Evolutionary conservation across 2,113 vertebrate species (phyloP).

Genomic region (Mastomys natalensis): DNA sequence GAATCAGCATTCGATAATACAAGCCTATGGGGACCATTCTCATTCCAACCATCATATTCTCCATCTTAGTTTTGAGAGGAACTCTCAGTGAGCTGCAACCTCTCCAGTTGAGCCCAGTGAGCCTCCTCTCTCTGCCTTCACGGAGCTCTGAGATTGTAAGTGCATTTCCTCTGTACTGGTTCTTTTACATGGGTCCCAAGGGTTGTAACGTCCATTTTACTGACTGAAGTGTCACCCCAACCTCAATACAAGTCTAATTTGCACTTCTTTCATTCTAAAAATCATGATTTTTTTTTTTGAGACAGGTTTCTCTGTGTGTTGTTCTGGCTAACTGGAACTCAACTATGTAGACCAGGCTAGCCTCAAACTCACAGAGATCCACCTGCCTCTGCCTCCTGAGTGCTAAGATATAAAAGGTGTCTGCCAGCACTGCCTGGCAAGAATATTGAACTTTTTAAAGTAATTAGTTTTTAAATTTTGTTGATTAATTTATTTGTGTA

Average conservation of each 20-base stretch:
- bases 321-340: neutral
- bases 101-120: neutral
- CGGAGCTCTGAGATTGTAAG: neutral
- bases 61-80: neutral
- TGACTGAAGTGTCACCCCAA: neutral
- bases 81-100: neutral
- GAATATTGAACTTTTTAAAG: neutral
- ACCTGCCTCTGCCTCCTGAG: neutral
- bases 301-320: neutral
- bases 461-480: neutral
- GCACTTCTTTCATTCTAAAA: neutral
- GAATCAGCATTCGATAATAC: neutral
- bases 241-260: neutral
- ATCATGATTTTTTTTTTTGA: neutral
- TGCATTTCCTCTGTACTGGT: neutral
- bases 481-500: neutral
- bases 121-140: neutral
- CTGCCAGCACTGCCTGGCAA: neutral
- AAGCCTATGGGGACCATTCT: neutral
- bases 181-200: neutral
- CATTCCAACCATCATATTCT: neutral
- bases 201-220: neutral
- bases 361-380: neutral
- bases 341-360: neutral
- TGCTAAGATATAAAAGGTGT: neutral